Conservation (phyloP, 2,113 vertebrate species). For the Brachyhypopomus gauderio region DNA sequence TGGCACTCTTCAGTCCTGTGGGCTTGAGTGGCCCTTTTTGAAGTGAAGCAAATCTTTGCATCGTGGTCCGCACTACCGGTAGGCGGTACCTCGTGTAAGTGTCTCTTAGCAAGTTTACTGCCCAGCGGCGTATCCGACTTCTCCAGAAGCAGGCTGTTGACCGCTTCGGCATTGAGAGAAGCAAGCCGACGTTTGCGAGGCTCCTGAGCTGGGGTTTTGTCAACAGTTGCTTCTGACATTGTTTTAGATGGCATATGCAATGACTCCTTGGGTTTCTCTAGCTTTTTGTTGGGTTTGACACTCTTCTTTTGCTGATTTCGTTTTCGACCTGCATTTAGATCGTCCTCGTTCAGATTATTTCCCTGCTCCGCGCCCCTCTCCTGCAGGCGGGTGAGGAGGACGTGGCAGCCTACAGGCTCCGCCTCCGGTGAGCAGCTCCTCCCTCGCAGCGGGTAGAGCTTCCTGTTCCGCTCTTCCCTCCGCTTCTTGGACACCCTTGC, state of each 20-base stretch:
- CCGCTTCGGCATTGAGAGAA: conserved; percentile 93
- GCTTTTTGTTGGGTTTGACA: conserved; percentile 31
- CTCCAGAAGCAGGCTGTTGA: conserved; percentile 91
- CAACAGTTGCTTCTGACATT: conserved; percentile 59
- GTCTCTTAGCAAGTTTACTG: conserved; percentile 69
- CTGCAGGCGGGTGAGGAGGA: conserved; percentile 86
- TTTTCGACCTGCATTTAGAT: conserved; percentile 39
- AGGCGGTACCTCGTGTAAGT: conserved; percentile 59
- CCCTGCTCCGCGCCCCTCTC: conserved; percentile 52
- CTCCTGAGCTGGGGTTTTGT: conserved; percentile 60
- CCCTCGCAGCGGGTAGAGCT: conserved; percentile 88
- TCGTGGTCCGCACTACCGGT: conserved; percentile 34
- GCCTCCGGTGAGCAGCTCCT: conserved; percentile 66
- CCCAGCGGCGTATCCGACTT: conserved; percentile 70
- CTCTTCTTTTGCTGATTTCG: conserved; percentile 39
- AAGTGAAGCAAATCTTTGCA: conserved; percentile 32
- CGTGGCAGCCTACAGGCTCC: conserved; percentile 81
- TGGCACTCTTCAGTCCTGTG: conserved; percentile 58
- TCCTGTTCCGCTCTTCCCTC: conserved; percentile 70
- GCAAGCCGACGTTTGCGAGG: conserved; percentile 90
- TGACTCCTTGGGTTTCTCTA: conserved; percentile 46
- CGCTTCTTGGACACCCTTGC: conserved; percentile 45
- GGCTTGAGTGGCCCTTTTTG: conserved; percentile 50
- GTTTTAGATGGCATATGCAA: conserved; percentile 49
- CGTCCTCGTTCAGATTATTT: conserved; percentile 40